Evolutionary conservation across 2,113 vertebrate genomes (phyloP).

Genomic region (Atractosteus spatula): DNA sequence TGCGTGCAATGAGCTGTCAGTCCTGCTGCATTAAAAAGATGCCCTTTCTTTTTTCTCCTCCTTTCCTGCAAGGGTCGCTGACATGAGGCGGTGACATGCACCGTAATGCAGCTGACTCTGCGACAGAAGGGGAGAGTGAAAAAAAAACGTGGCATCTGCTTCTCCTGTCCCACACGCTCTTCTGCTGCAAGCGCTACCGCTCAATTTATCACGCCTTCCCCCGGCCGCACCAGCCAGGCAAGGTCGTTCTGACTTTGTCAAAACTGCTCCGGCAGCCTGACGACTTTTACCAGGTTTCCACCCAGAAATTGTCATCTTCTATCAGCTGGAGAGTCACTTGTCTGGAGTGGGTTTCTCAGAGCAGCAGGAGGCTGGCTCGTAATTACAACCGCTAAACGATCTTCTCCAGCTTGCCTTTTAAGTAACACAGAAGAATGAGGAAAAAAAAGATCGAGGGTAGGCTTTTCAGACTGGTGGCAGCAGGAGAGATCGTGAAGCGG

Average conservation of each 20-base stretch:
- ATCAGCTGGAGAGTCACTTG: not conserved
- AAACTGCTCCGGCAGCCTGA: not conserved
- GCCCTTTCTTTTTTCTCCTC: too few species aligned
- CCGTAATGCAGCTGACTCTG: too few species aligned
- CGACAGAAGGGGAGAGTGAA: not conserved
- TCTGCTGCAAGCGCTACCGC: not conserved
- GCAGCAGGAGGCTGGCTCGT: not conserved
- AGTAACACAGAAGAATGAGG: too few species aligned
- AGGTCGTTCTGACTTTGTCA: conserved; percentile 8
- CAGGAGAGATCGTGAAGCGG: conserved; percentile 7
- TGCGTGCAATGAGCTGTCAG: too few species aligned
- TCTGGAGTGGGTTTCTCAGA: not conserved
- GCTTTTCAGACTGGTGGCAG: conserved; percentile 21
- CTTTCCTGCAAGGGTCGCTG: too few species aligned
- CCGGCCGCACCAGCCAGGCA: not conserved
- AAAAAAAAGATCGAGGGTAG: not conserved
- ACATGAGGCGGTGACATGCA: too few species aligned
- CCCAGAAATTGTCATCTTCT: not conserved
- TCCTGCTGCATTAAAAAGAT: too few species aligned
- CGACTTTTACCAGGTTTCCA: not conserved
- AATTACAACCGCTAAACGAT: too few species aligned
- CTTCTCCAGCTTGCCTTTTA: too few species aligned
- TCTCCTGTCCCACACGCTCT: not conserved
- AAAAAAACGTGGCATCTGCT: not conserved
- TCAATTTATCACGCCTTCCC: not conserved